Conservation (phyloP, 1,140 invertebrate species). For the Meloidogyne exigua region DNA sequence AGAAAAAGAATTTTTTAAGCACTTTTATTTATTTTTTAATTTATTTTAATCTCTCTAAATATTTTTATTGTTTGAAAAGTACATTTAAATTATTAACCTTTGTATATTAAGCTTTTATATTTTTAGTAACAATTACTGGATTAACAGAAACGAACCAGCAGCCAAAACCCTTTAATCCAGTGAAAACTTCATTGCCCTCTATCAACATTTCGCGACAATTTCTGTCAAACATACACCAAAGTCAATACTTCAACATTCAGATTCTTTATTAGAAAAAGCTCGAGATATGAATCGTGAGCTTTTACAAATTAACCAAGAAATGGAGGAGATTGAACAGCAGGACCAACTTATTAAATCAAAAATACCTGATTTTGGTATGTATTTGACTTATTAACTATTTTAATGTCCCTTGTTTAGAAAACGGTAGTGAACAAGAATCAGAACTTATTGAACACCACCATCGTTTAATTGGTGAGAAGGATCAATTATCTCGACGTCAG, state of each 20-base stretch:
- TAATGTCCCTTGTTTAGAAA: not conserved
- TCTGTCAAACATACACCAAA: too few relatives aligned
- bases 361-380: conserved; percentile 5
- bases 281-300: not conserved
- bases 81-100: too few relatives aligned
- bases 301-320: not conserved
- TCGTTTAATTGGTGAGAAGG: conserved; percentile 13
- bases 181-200: too few relatives aligned
- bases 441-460: conserved; percentile 25
- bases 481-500: conserved; percentile 20
- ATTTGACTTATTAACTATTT: not conserved
- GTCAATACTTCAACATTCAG: not conserved
- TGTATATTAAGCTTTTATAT: too few relatives aligned
- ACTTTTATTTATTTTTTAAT: too few relatives aligned
- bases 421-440: conserved; percentile 5
- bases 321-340: conserved; percentile 13
- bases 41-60: too few relatives aligned
- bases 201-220: too few relatives aligned
- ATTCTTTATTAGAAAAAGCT: not conserved
- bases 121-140: too few relatives aligned
- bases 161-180: too few relatives aligned
- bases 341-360: conserved; percentile 1
- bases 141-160: too few relatives aligned
- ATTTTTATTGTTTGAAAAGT: too few relatives aligned
- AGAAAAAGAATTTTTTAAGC: too few relatives aligned